Conservation (phyloP, 2,113 vertebrate genomes). For the Brevimyrus niger region DNA sequence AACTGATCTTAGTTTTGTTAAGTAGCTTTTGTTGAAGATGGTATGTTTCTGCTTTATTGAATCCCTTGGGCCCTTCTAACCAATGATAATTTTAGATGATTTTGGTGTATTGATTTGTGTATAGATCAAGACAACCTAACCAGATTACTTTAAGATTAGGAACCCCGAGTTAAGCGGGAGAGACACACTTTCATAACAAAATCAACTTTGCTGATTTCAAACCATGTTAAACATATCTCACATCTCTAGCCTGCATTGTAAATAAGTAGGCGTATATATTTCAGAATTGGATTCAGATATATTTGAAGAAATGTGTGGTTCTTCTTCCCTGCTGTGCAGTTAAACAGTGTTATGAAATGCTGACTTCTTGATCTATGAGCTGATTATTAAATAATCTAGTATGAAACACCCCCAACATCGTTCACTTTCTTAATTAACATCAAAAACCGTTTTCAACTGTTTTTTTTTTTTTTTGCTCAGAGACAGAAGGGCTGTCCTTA, state of each 20-base stretch:
- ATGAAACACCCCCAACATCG: not conserved
- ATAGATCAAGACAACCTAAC: not conserved
- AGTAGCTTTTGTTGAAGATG: not conserved
- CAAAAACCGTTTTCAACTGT: not conserved
- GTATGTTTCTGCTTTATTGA: not conserved
- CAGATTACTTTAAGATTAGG: not conserved
- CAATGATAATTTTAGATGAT: not conserved
- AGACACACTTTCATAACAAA: not conserved
- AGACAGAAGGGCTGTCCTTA: constrained; percentile 1
- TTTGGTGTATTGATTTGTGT: no score
- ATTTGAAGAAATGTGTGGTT: not conserved
- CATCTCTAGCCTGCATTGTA: not conserved
- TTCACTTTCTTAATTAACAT: not conserved
- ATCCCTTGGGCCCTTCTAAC: not conserved
- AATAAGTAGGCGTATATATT: not conserved
- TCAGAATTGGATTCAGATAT: not conserved
- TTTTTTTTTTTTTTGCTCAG: not conserved
- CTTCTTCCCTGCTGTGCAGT: not conserved
- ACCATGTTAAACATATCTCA: not conserved
- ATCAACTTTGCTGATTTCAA: not conserved
- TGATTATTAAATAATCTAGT: not conserved
- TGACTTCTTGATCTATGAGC: not conserved
- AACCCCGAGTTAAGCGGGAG: not conserved
- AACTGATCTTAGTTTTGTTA: not conserved
- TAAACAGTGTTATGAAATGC: not conserved